Conservation (phyloP, 1,140 invertebrate species). For the Magallana gigas region DNA sequence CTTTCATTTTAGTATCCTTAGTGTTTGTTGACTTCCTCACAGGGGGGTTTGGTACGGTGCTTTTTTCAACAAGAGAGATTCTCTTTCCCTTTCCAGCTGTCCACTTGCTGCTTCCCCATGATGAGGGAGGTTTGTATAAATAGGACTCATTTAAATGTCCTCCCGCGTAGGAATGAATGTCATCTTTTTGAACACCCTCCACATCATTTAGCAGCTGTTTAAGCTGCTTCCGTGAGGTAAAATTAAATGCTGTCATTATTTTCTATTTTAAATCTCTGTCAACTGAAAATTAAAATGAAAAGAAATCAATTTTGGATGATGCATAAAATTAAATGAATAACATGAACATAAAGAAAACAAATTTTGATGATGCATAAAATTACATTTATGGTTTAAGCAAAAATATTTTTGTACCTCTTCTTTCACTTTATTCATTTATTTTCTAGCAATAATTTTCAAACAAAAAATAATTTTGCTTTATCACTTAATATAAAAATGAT, state of each 20-base stretch:
- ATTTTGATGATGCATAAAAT: too few relatives aligned
- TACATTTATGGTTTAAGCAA: too few relatives aligned
- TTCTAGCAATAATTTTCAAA: too few relatives aligned
- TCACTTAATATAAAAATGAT: too few relatives aligned
- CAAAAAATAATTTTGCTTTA: too few relatives aligned
- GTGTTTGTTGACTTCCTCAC: constrained; percentile 11
- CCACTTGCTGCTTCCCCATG: constrained; percentile 63
- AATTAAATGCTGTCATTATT: constrained; percentile 70
- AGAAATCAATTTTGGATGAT: too few relatives aligned
- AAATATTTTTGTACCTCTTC: too few relatives aligned
- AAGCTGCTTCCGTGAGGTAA: constrained; percentile 70
- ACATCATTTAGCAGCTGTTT: constrained; percentile 70
- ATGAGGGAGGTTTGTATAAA: constrained; percentile 66
- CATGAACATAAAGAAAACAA: too few relatives aligned
- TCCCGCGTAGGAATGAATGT: constrained; percentile 71
- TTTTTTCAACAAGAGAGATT: constrained; percentile 17
- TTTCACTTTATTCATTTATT: too few relatives aligned
- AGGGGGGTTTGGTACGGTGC: not conserved
- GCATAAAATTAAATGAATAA: too few relatives aligned
- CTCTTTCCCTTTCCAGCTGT: constrained; percentile 52
- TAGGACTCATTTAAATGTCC: constrained; percentile 75
- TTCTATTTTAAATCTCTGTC: too few relatives aligned
- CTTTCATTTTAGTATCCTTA: constrained; percentile 60
- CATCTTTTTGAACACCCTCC: constrained; percentile 71
- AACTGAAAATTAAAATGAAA: too few relatives aligned